These are phyloP conservation scores for Drosophila mayaguana DNA, from an alignment of 2,888 invertebrate genomes.

Conservation along the genomic window DNA sequence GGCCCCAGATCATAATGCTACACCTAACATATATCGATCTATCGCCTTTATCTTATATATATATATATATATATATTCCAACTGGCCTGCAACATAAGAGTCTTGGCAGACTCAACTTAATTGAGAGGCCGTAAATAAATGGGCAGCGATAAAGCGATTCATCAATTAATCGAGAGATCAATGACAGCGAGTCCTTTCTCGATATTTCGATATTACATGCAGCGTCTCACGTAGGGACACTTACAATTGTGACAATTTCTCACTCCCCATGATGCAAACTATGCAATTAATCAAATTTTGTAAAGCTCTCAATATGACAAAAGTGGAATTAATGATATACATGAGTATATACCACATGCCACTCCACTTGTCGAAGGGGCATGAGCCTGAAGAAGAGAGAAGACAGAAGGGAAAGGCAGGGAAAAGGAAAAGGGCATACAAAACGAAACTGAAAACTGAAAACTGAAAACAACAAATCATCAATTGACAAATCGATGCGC, in stretches of 20 bases:
- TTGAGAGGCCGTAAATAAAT: conserved; percentile 41
- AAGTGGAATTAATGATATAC: conserved; percentile 75
- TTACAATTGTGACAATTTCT: conserved; percentile 71
- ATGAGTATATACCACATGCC: conserved; percentile 25
- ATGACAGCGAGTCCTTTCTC: conserved; percentile 40
- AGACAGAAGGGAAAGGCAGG: neutral
- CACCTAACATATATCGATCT: neutral
- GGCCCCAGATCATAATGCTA: too few relatives aligned
- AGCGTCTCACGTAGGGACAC: conserved; percentile 38
- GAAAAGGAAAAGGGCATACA: conserved; percentile 14
- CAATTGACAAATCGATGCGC: conserved; percentile 81
- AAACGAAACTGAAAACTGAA: conserved; percentile 42
- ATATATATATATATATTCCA: neutral
- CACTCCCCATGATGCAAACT: conserved; percentile 62
- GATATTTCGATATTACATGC: conserved; percentile 9
- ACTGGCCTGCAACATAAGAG: neutral
- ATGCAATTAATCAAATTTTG: conserved; percentile 69
- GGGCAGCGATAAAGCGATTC: conserved; percentile 21
- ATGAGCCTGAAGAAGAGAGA: neutral
- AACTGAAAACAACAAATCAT: conserved; percentile 74
- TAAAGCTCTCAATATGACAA: conserved; percentile 77
- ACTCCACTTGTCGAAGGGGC: conserved; percentile 40
- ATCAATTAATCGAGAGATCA: conserved; percentile 46
- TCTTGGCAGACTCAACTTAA: conserved; percentile 24
- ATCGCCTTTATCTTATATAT: neutral